These are phyloP conservation scores for Callorhinus ursinus DNA, from an alignment of 2,113 vertebrate species.

Conservation along the genomic window DNA sequence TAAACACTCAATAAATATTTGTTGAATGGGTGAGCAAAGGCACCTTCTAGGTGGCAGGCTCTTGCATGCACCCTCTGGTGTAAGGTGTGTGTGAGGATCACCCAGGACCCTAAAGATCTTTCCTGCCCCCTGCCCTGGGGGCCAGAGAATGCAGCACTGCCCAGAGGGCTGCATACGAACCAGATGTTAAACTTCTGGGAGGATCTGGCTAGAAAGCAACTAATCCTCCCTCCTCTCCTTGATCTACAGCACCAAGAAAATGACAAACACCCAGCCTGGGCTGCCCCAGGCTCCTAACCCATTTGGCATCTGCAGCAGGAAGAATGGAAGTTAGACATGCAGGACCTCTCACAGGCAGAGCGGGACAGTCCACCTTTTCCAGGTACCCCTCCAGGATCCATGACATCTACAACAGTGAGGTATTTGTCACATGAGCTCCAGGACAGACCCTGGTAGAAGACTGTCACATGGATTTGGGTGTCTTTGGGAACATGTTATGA, in stretches of 20 bases:
- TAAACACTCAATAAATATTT: conserved; percentile 26
- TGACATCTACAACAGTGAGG: background rate
- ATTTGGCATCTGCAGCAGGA: conserved; percentile 28
- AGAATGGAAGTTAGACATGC: background rate
- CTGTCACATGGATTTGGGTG: background rate
- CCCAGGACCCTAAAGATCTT: background rate
- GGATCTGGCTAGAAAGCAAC: background rate
- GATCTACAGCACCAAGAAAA: background rate
- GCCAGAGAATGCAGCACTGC: background rate
- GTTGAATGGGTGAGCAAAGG: background rate
- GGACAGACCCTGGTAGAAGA: background rate
- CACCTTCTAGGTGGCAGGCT: background rate
- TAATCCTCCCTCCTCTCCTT: background rate
- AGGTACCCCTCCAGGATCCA: background rate
- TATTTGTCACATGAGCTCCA: background rate
- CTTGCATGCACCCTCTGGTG: background rate
- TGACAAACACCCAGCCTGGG: background rate
- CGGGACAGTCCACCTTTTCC: background rate
- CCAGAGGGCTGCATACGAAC: background rate
- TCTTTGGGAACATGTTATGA: conserved; percentile 31
- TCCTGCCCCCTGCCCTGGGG: background rate
- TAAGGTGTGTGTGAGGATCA: background rate
- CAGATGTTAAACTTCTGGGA: background rate
- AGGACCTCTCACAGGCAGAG: background rate
- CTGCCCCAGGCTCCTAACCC: background rate